phyloP scores from a whole-genome alignment of 2,888 invertebrate species.

The Pterobdella sp. region DNA sequence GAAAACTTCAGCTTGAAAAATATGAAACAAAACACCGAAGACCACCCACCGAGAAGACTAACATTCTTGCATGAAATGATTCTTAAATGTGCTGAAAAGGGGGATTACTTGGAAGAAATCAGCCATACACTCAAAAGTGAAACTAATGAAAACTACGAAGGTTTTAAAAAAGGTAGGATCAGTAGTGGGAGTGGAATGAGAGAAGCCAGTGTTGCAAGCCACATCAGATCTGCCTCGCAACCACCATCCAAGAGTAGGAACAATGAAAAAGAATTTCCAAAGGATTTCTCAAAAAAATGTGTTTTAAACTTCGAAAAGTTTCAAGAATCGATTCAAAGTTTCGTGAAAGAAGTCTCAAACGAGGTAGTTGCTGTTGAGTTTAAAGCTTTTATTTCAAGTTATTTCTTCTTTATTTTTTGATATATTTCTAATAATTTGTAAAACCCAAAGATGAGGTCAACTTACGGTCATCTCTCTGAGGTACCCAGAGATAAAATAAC shows the following conservation, averaged over 20 bases:
- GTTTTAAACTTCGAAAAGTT: conserved; percentile 22
- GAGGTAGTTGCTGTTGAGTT: background rate
- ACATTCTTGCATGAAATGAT: background rate
- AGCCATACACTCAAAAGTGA: background rate
- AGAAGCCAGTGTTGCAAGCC: too few species aligned
- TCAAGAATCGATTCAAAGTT: conserved; percentile 20
- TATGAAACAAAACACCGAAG: background rate
- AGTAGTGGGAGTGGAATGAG: background rate
- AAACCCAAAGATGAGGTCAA: background rate
- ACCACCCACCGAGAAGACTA: too few species aligned
- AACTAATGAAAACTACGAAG: background rate
- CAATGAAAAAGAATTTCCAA: background rate
- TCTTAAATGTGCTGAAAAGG: background rate
- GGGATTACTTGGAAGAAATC: background rate
- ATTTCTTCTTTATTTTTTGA: background rate
- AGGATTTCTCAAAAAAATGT: background rate
- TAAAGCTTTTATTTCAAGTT: background rate
- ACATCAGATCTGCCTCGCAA: background rate
- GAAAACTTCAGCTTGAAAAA: background rate
- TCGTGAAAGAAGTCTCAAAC: conserved; percentile 23
- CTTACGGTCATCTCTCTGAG: conserved; percentile 8
- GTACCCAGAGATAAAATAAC: conserved; percentile 1
- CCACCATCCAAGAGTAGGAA: background rate
- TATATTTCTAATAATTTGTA: background rate
- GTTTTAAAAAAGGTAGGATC: background rate